Base-by-base conservation (phyloP, 1,140 invertebrate genomes). In the Drosophila rufa region DNA sequence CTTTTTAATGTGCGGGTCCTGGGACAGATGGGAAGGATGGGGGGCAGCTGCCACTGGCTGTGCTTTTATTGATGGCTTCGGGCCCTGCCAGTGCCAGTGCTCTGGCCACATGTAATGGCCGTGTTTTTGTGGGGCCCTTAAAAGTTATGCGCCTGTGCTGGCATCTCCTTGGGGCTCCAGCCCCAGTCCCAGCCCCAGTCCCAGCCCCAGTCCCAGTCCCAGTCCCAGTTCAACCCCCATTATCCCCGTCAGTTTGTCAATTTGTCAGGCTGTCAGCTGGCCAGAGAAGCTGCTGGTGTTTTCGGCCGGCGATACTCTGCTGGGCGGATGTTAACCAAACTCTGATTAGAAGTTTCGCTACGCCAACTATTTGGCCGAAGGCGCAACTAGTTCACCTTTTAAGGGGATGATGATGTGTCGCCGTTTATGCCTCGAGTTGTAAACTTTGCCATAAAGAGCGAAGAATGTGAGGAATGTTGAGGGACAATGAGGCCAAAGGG, bases 101-200 rank as follows among this genome's bases (percentile, higher is more conserved):
- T 82, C 76, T 84, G 87, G 76, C 70, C 84, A 84, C 80, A 87
- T 87, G 84, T 87, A 87, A 87, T 87, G 85, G 80, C 55, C 85
- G 66, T 87, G 80, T 87, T 89, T 83, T 75, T 74, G 70, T 74
- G 76, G 76, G 53, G 61, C 33, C 69, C 71, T 69, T 84, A 84
- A 87, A 87, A 89, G 84, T 87, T 87, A 84, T 89, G 84, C 80
- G 76, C 48, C 83, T 77, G 69, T 79, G 55, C 45, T 22, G 58
- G 53, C 53, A 56, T 56, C 53, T 56, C 53, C 51, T 53, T 53
- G 7, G 48, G 12, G 66, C 75, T 27, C 14, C 17, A 19, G 19
- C 3, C 30, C 19, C 22, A 22, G 6, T 12, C 42, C 38, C 22
- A n/a, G n/a, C n/a, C n/a, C n/a, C n/a, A 22, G 22, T 17, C 42